phyloP scores from a whole-genome alignment of 1,140 invertebrate species.

The Pantala flavescens region DNA sequence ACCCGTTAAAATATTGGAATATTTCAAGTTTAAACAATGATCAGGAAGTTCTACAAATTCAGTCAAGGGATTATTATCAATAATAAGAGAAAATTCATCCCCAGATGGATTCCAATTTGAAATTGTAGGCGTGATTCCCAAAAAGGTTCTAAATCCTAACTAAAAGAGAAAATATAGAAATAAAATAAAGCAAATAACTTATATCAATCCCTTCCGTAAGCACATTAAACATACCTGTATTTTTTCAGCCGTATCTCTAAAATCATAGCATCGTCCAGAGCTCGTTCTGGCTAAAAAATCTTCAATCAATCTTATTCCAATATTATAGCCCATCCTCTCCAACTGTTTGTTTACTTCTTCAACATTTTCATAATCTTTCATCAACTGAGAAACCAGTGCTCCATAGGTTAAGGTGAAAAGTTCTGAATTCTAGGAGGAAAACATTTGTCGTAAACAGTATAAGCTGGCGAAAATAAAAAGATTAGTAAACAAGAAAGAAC shows the following conservation, averaged over 20 bases:
- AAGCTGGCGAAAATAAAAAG: conserved; percentile 5
- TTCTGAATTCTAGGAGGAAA: conserved; percentile 79
- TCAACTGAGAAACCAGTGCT: conserved; percentile 87
- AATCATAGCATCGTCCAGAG: conserved; percentile 82
- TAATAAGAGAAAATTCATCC: conserved; percentile 93
- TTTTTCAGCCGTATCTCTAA: conserved; percentile 95
- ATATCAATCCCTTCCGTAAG: neutral
- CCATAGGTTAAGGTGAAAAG: conserved; percentile 96
- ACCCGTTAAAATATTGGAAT: conserved; percentile 90
- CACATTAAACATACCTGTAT: conserved; percentile 52
- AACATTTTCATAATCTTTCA: conserved; percentile 95
- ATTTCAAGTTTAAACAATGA: conserved; percentile 71
- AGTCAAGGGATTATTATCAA: conserved; percentile 92
- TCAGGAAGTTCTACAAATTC: conserved; percentile 98
- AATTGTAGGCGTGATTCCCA: conserved; percentile 81
- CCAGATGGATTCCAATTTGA: conserved; percentile 87
- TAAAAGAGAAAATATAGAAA: conserved; percentile 30
- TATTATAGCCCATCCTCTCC: conserved; percentile 93
- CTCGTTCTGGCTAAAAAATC: conserved; percentile 92
- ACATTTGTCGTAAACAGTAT: conserved; percentile 20
- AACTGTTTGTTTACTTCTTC: conserved; percentile 94
- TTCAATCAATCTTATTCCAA: conserved; percentile 94
- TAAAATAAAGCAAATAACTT: neutral
- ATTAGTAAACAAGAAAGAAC: conserved; percentile 22
- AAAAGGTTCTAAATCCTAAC: conserved; percentile 75